Evolutionary conservation across 2,113 vertebrate genomes (phyloP), one percentile per base, ranked within the genome.

Genomic region (Lepisosteus osseus): DNA sequence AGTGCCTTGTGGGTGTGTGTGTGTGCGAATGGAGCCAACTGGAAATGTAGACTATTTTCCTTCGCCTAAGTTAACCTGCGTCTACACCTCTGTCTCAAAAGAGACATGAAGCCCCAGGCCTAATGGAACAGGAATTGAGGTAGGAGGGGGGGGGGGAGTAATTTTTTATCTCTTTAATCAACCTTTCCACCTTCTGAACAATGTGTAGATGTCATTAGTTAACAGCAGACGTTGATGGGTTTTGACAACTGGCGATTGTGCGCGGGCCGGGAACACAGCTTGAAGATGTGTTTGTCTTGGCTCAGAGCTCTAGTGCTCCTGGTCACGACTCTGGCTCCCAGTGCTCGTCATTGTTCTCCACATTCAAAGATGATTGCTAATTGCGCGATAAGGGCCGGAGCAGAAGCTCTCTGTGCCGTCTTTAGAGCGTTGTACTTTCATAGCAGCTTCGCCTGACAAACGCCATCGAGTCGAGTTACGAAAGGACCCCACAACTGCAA

Each of bases 121-220:
- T 85, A 87, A 87, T 83, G 81, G 83, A 84, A 77, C 77, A 51
- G 71, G 71, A 7, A 6, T 59, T 59, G 29, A 29, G 29, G 29
- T 29, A 29, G 29, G 29, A 29, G 1, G 1, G 29, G 29, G 29
- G 29, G 2, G 29, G 29, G 29, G 29, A 1, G 29, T 47, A 47
- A 5, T 11, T 8, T 65, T 67, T 72, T 57, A 79, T 80, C 57
- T 42, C 45, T 70, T 29, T 47, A 79, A 81, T 79, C 77, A 83
- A 77, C 74, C 81, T 88, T 86, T 88, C 82, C 88, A 81, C 82
- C 83, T 71, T 81, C 81, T 77, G 79, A 80, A 72, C 85, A 86
- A 87, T 88, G 88, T 84, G 85, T 82, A 87, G 84, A 89, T 82
- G 82, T 85, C 88, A 90, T 92, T 91, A 92, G 87, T 82, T 76